phyloP scores from a whole-genome alignment of 2,888 invertebrate genomes.

The Athetis lepigone region DNA sequence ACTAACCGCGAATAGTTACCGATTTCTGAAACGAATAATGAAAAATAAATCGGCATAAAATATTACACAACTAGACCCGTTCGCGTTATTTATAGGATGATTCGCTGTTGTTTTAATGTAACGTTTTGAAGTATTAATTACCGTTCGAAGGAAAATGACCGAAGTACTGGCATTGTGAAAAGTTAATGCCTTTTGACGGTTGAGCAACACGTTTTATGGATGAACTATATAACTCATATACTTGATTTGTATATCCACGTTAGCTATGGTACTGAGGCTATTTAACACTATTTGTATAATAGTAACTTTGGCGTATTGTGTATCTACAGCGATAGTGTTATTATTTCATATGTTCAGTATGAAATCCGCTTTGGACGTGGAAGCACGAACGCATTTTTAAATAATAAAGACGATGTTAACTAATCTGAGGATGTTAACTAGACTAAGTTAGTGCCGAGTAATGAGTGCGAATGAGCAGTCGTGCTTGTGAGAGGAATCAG shows the following conservation, averaged over 20 bases:
- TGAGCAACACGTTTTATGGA: constrained; percentile 46
- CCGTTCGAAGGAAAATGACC: constrained; percentile 54
- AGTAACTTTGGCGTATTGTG: constrained; percentile 17
- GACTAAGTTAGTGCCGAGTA: constrained; percentile 46
- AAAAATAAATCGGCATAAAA: constrained; percentile 37
- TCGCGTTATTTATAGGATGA: constrained; percentile 31
- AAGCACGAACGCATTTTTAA: constrained; percentile 35
- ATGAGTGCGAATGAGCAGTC: constrained; percentile 66
- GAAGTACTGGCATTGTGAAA: constrained; percentile 54
- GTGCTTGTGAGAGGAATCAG: constrained; percentile 54
- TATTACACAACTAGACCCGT: constrained; percentile 41
- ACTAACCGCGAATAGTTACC: constrained; percentile 16
- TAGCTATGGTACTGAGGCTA: constrained; percentile 16
- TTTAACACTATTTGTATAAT: constrained; percentile 25
- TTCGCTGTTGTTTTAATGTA: constrained; percentile 50
- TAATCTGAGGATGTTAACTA: constrained; percentile 20
- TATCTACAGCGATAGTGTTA: constrained; percentile 31
- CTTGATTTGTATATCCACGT: constrained; percentile 23
- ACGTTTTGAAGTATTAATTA: constrained; percentile 61
- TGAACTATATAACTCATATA: constrained; percentile 34
- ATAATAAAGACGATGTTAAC: constrained; percentile 18
- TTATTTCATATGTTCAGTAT: constrained; percentile 45
- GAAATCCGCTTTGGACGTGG: constrained; percentile 36
- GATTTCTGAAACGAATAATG: constrained; percentile 26
- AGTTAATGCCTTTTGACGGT: constrained; percentile 57